phyloP scores from a whole-genome alignment of 64 coral and sea anemone genomes.

The Pocillopora damicornis region DNA sequence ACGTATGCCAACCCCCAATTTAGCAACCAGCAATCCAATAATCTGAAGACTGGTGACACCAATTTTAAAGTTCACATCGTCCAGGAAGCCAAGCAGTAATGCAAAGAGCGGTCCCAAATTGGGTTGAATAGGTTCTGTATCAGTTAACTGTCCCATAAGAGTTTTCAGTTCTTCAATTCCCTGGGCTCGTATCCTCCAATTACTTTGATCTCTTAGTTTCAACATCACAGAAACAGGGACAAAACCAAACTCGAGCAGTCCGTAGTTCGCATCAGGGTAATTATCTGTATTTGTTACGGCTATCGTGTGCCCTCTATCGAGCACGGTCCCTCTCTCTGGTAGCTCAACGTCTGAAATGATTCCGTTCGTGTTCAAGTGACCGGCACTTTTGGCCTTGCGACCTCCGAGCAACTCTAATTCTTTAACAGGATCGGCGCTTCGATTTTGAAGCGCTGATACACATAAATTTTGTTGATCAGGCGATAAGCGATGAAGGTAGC shows the following conservation, averaged over 20 bases:
- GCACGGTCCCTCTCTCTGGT: slow-evolving; percentile 32
- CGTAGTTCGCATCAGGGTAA: slow-evolving; percentile 43
- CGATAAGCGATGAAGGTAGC: slow-evolving; percentile 73
- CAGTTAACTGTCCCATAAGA: slow-evolving; percentile 68
- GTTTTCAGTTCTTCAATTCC: slow-evolving; percentile 96
- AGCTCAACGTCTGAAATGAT: slow-evolving; percentile 41
- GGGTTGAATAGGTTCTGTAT: slow-evolving; percentile 58
- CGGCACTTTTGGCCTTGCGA: slow-evolving; percentile 88
- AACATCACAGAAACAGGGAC: slow-evolving; percentile 65
- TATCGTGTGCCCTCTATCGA: slow-evolving; percentile 86
- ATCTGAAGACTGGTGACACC: slow-evolving; percentile 93
- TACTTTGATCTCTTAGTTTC: slow-evolving; percentile 88
- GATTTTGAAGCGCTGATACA: slow-evolving; percentile 62
- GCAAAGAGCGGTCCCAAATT: slow-evolving; percentile 82
- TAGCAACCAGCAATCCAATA: slow-evolving; percentile 79
- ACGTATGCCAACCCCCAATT: slow-evolving; percentile 64
- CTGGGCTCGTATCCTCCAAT: slow-evolving; percentile 82
- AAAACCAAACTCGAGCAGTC: slow-evolving; percentile 65
- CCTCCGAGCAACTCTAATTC: slow-evolving; percentile 58
- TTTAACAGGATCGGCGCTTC: slow-evolving; percentile 27
- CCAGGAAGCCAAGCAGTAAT: slow-evolving; percentile 76
- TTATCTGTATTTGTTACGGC: slow-evolving; percentile 59
- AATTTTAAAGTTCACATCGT: slow-evolving; percentile 95
- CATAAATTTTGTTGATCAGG: slow-evolving; percentile 70
- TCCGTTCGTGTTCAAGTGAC: slow-evolving; percentile 75